A percentile compares a stretch with the other conserved stretches of the same genome.
Conservation (phyloP, 2,888 invertebrate species). For the Perdita meconis region DNA sequence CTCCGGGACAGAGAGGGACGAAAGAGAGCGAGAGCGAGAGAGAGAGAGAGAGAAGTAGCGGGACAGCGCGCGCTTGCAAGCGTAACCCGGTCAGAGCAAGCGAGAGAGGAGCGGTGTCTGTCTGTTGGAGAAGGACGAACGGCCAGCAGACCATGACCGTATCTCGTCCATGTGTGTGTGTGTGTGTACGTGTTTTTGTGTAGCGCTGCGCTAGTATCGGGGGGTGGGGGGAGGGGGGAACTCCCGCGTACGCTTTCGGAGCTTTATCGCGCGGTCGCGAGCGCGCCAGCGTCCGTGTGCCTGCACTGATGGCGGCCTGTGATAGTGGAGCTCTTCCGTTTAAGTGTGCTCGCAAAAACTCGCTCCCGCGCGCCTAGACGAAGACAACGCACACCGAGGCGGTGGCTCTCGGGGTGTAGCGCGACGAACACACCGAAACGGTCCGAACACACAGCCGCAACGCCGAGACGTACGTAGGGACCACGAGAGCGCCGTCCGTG, state of each 20-base stretch:
- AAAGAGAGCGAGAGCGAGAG: constrained; percentile 10
- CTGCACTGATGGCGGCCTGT: background rate
- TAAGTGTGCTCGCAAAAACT: constrained; percentile 47
- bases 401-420: constrained; percentile 22
- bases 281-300: background rate
- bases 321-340: constrained; percentile 33
- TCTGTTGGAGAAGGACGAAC: constrained; percentile 39
- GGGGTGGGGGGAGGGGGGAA: no score
- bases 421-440: background rate
- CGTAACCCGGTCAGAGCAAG: constrained; percentile 66
- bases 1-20: constrained; percentile 9
- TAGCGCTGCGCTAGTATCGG: constrained; percentile 40
- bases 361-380: background rate
- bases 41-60: background rate
- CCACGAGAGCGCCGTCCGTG: no score
- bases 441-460: background rate
- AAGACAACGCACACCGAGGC: no score
- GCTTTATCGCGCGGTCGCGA: constrained; percentile 35
- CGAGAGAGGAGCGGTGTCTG: constrained; percentile 26
- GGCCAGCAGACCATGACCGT: constrained; percentile 34
- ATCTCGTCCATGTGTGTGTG: constrained; percentile 16
- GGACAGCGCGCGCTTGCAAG: constrained; percentile 44
- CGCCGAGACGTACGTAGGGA: background rate
- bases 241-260: constrained; percentile 37
- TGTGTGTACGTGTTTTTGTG: constrained; percentile 57